Evolutionary conservation across 1,140 invertebrate genomes (phyloP), one percentile per base, ranked within the genome.

Genomic region (Drosophila prosaltans): DNA sequence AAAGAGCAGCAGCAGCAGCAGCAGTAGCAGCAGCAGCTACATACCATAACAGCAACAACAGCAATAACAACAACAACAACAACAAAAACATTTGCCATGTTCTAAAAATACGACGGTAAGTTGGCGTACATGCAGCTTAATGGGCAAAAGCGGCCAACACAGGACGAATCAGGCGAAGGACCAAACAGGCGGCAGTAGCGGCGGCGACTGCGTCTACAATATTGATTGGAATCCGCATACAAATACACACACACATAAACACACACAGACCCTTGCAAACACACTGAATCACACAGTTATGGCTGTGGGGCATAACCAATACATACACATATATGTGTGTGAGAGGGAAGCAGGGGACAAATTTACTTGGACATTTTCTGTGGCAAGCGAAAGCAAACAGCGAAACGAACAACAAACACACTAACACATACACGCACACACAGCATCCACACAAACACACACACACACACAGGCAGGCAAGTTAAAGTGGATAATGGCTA

Each of bases 41-140:
- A 84, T 83, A 73, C 77, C 73, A 71, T 68, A 78, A 39, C 67
- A 57, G 30, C 43, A 65, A 32, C 41, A 72, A 60, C 59, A 67
- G 32, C 58, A 58, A 24, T 45, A 63, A 36, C 16, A 51, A 54
- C 70, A 60, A 36, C 66, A 71, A 67, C 40, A 71, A 67, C 40
- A 79, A 60, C 71, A 82, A 72, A 59, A 78, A 81, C 60, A 72
- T 75, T 65, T 78, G 66, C 69, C 81, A 74, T 84, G 84, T 88
- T 88, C 84, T 88, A 88, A 88, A 88, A 88, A 88, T 88, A 88
- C 77, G 78, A 89, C 84, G 78, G 84, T 80, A 83, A 88, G 80
- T 89, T 88, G 84, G 77, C 78, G 84, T 89, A 84, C 84, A 89
- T 89, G 83, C 84, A 89, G 84, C 84, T 89, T 89, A 88, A 88